phyloP scores from a whole-genome alignment of 2,888 invertebrate species.

The Apomyelois bistriatella region DNA sequence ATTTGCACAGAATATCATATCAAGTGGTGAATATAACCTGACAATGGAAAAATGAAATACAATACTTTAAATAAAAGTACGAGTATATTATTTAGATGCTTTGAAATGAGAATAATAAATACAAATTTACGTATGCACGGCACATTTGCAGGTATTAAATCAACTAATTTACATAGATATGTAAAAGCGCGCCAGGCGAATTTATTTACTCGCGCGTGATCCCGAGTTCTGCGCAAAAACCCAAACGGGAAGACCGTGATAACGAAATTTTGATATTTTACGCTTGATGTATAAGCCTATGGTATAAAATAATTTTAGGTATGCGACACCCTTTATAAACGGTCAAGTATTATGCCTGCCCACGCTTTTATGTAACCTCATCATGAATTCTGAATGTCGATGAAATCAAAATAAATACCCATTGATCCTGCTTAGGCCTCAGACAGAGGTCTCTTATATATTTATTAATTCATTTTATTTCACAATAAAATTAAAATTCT shows the following conservation, averaged over 20 bases:
- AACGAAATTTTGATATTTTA: constrained; percentile 9
- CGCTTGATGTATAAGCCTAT: not conserved
- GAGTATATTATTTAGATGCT: not conserved
- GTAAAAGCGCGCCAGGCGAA: constrained; percentile 21
- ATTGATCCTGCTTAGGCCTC: not conserved
- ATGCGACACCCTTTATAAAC: constrained; percentile 1
- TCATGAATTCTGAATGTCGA: constrained; percentile 1
- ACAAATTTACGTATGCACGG: constrained; percentile 11
- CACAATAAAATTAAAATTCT: too few relatives aligned
- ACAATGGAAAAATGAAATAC: too few relatives aligned
- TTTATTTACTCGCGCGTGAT: constrained; percentile 13
- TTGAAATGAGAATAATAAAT: not conserved
- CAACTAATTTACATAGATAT: constrained; percentile 34
- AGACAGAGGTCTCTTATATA: too few relatives aligned
- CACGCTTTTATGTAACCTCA: not conserved
- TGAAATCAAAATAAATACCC: not conserved
- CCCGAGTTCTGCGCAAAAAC: constrained; percentile 18
- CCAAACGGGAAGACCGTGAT: not conserved
- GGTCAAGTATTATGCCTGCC: not conserved
- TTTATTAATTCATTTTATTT: too few relatives aligned
- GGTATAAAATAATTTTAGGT: constrained; percentile 6
- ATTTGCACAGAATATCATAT: too few relatives aligned
- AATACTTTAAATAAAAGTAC: not conserved
- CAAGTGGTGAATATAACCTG: too few relatives aligned
- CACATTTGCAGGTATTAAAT: constrained; percentile 29